Conservation (phyloP, 2,113 vertebrate genomes). For the Sinocyclocheilus rhinocerous region DNA sequence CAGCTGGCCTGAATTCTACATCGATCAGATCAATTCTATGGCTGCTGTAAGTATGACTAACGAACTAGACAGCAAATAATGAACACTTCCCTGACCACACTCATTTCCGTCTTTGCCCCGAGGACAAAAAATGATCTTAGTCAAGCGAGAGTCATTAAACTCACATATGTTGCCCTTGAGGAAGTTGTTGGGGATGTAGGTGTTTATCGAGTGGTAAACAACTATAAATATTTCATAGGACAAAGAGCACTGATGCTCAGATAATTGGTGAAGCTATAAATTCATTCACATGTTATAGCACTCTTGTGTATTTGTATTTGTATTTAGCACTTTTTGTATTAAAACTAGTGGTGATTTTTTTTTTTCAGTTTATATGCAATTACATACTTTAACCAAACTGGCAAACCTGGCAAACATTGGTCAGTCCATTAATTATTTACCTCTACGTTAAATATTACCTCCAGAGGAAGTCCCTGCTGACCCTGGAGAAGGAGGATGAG, state of each 20-base stretch:
- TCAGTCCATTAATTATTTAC: not conserved
- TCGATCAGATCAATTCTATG: slow-evolving; percentile 90
- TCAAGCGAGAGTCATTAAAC: slow-evolving; percentile 22
- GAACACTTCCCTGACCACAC: not conserved
- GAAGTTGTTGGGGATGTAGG: slow-evolving; percentile 2
- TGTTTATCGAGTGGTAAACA: slow-evolving; percentile 14
- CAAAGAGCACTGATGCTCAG: not conserved
- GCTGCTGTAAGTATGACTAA: slow-evolving; percentile 83
- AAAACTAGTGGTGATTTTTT: not conserved
- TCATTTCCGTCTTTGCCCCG: not conserved
- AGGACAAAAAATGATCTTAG: not conserved
- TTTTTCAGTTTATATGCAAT: not conserved
- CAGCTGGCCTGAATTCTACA: slow-evolving; percentile 93
- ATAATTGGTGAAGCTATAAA: slow-evolving; percentile 15
- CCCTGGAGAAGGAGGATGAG: slow-evolving; percentile 85
- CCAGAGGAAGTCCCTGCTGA: slow-evolving; percentile 85
- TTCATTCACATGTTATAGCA: not conserved
- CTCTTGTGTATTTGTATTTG: too few species aligned
- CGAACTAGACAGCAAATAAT: slow-evolving; percentile 2
- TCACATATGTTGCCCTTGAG: slow-evolving; percentile 14
- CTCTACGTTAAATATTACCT: not conserved
- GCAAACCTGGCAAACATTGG: not conserved
- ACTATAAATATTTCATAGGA: slow-evolving; percentile 16
- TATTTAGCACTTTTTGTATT: not conserved
- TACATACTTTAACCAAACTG: not conserved